Evolutionary conservation across 2,113 vertebrate species (phyloP).

Genomic region (Brachyhypopomus gauderio): DNA sequence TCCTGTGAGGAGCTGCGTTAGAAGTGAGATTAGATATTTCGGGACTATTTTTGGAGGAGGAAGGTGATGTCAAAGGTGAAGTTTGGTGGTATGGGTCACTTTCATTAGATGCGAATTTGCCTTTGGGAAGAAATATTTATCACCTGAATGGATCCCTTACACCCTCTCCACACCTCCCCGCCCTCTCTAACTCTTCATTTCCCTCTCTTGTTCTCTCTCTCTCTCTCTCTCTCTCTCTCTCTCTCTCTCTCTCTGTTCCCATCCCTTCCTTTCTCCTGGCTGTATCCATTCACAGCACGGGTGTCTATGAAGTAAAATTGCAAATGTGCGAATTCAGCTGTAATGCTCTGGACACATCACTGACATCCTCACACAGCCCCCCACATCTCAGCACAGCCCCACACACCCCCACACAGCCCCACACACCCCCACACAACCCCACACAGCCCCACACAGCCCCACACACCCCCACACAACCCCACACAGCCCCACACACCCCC

Average conservation of each 20-base stretch:
- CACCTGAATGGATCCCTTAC: background rate
- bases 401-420: too few species aligned
- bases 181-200: background rate
- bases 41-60: constrained; percentile 8
- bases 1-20: background rate
- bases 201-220: background rate
- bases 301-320: too few species aligned
- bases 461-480: background rate
- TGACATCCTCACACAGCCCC: too few species aligned
- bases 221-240: background rate
- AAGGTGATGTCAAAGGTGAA: constrained; percentile 24
- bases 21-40: constrained; percentile 20
- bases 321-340: too few species aligned
- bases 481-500: constrained; percentile 12
- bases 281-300: background rate
- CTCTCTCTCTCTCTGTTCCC: background rate
- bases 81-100: constrained; percentile 4
- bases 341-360: too few species aligned
- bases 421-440: too few species aligned
- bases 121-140: constrained; percentile 26
- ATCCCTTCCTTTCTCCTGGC: background rate
- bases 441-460: constrained; percentile 57
- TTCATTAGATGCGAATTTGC: background rate
- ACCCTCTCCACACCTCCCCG: background rate
- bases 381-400: too few species aligned